Evolutionary conservation across 2,113 vertebrate genomes (phyloP).

Genomic region (Ailuropoda melanoleuca): DNA sequence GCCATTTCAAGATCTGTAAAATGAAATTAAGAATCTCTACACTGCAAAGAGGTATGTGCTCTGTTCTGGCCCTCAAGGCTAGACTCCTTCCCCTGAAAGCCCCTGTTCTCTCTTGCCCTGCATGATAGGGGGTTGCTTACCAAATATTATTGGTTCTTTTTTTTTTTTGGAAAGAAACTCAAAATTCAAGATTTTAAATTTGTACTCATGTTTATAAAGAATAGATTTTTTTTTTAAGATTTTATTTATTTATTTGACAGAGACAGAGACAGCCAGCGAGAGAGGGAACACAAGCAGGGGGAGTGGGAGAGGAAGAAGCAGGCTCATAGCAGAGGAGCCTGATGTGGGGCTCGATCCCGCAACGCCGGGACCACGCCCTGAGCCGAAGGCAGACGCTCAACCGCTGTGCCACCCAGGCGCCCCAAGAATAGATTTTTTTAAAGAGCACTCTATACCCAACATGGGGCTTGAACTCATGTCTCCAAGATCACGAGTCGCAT

Average conservation of each 20-base stretch:
- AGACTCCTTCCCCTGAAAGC: not conserved
- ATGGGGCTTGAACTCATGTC: not conserved
- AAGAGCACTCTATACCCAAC: not conserved
- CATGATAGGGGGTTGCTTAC: not conserved
- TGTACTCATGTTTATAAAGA: not conserved
- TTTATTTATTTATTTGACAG: no score
- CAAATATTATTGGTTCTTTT: not conserved
- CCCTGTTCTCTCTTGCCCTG: not conserved
- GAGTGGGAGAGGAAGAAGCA: no score
- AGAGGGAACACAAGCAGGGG: no score
- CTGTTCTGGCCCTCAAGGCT: not conserved
- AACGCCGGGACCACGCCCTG: no score
- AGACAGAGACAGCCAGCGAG: no score
- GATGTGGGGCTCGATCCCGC: no score
- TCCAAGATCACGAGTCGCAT: not conserved
- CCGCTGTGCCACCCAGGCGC: no score
- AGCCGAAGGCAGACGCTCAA: no score
- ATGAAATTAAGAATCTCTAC: conserved; percentile 2
- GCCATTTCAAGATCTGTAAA: not conserved
- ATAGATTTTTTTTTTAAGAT: not conserved
- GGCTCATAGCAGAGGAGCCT: no score
- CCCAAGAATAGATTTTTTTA: not conserved
- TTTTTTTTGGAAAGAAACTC: not conserved
- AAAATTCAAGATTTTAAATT: conserved; percentile 22
- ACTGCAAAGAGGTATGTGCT: not conserved